Conservation (phyloP, 2,888 invertebrate genomes). For the Spialia ferax region DNA sequence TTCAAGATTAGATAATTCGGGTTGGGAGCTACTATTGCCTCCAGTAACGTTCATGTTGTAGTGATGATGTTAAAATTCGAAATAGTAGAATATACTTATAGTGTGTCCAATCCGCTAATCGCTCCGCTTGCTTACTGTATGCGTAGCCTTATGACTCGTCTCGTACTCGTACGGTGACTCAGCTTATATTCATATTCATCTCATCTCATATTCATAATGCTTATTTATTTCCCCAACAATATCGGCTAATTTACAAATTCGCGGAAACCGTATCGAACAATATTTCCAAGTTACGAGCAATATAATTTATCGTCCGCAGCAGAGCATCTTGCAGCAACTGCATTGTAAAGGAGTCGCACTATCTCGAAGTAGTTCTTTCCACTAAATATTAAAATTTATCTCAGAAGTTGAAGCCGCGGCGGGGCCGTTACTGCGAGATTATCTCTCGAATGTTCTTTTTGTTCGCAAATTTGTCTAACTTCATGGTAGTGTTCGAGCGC, state of each 20-base stretch:
- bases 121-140: too few species aligned
- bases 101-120: too few species aligned
- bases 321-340: slow-evolving; percentile 23
- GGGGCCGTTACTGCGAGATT: slow-evolving; percentile 23
- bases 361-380: slow-evolving; percentile 30
- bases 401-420: slow-evolving; percentile 29
- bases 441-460: slow-evolving; percentile 32
- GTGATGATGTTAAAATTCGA: too few species aligned
- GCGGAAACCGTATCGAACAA: slow-evolving; percentile 1
- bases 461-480: slow-evolving; percentile 23
- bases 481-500: slow-evolving; percentile 13
- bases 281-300: slow-evolving; percentile 21
- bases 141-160: too few species aligned
- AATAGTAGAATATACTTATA: too few species aligned
- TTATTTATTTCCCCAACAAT: too few species aligned
- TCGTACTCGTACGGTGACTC: too few species aligned
- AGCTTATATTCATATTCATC: too few species aligned
- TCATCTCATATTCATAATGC: too few species aligned
- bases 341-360: slow-evolving; percentile 17
- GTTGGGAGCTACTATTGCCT: background rate
- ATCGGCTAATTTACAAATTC: slow-evolving; percentile 30
- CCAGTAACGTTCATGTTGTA: background rate
- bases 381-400: slow-evolving; percentile 40
- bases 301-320: slow-evolving; percentile 28
- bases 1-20: background rate